Evolutionary conservation across 2,888 invertebrate genomes (phyloP).

Genomic region (Yponomeuta malinellus): DNA sequence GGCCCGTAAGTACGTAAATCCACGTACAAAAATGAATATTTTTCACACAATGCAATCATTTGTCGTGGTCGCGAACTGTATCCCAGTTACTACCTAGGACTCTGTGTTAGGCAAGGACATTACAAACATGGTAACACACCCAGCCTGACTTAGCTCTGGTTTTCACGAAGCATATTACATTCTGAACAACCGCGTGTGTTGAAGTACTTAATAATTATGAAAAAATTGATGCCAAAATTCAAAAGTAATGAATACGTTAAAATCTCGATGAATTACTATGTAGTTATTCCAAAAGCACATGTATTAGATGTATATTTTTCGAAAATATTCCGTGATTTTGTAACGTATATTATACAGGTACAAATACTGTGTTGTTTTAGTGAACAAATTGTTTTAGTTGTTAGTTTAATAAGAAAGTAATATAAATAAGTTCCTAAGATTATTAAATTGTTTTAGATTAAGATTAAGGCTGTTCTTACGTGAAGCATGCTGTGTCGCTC

Average conservation of each 20-base stretch:
- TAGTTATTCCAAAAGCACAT: not conserved
- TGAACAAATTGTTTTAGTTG: not conserved
- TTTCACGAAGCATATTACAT: not conserved
- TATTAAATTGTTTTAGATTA: too few relatives aligned
- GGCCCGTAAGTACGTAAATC: too few relatives aligned
- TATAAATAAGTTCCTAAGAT: conserved; percentile 2
- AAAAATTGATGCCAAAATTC: not conserved
- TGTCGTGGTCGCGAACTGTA: too few relatives aligned
- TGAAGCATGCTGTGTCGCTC: too few relatives aligned
- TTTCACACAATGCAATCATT: too few relatives aligned
- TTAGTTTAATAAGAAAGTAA: not conserved
- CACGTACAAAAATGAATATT: too few relatives aligned
- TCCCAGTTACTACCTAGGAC: too few relatives aligned
- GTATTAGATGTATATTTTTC: not conserved
- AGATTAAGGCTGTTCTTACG: too few relatives aligned
- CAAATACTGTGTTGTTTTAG: not conserved
- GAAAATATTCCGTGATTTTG: not conserved
- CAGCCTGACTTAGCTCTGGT: too few relatives aligned
- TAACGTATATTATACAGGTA: not conserved
- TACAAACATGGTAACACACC: too few relatives aligned
- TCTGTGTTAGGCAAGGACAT: too few relatives aligned
- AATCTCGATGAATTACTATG: not conserved
- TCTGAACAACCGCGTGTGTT: not conserved
- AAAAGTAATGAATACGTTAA: not conserved
- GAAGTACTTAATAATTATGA: not conserved